Percentiles rank a stretch among this genome's conserved stretches.
Conservation (phyloP, 1,140 invertebrate species). For the Lethrus apterus region DNA sequence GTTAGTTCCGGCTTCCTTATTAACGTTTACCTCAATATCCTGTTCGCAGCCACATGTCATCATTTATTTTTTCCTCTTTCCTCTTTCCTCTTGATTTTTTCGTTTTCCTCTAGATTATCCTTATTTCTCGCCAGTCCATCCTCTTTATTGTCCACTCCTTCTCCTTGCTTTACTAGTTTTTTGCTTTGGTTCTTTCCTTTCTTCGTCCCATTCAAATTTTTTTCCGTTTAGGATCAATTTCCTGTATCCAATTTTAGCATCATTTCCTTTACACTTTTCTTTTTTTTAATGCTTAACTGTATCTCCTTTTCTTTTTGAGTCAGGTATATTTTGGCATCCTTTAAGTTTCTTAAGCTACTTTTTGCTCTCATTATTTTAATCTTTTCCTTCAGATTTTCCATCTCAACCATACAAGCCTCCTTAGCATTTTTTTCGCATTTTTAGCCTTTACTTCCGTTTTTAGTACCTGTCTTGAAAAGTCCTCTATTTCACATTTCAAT, state of each 20-base stretch:
- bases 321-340: no score
- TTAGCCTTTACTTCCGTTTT: neutral
- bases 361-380: no score
- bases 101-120: neutral
- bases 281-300: neutral
- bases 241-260: neutral
- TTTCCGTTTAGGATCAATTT: neutral
- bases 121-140: neutral
- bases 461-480: neutral
- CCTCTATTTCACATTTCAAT: neutral
- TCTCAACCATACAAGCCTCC: neutral
- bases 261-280: neutral
- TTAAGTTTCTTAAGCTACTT: no score
- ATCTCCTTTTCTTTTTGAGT: no score
- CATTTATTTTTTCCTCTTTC: neutral
- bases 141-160: neutral
- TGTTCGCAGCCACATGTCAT: no score
- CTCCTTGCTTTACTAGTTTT: neutral
- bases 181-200: neutral
- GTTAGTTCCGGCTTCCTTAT: neutral
- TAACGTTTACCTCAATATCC: neutral
- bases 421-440: neutral
- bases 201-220: neutral
- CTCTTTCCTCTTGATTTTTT: neutral
- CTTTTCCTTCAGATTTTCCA: no score